Base-by-base conservation (phyloP, 2,113 vertebrate genomes). In the Notarius quadriscutis region DNA sequence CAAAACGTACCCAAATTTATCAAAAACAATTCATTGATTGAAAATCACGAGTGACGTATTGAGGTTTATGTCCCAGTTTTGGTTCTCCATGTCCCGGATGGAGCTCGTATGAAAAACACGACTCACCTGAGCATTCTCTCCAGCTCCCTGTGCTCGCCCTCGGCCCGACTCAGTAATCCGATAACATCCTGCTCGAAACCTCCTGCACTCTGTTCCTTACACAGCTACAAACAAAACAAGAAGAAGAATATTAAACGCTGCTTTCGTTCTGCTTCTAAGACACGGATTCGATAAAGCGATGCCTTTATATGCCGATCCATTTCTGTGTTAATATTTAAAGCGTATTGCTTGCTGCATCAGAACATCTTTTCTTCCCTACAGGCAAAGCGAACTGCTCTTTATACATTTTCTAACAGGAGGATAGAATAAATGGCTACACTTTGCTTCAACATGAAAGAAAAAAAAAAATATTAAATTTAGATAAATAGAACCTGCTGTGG, bases 141-240 rank as follows among this genome's bases (percentile, higher is more conserved):
- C 81, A 96, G 94, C 88, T 97, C 96, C 89, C 94, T 92, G 86
- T 95, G 95, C 85, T 97, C 96, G 83, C 94, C 93, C 87, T 95
- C 95, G 90, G 95, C 94, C 88, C 96, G 96, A 92, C 94, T 96
- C 92, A 97, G 93, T 92, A 96, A 94, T 91, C 93, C 93, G 89
- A 96, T 92, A 88, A 96, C 96, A 86, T 95, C 95, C 93, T 95
- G 96, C 91, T 96, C 96, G 93, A 96, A 96, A 65, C 95, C 92
- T 91, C 96, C 96, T 83, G 95, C 94, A 89, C 95, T 95, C 71
- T 96, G 92, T 89, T 96, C 96, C 91, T 97, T 96, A 87, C 96
- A 95, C 93, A 97, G 96, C 97, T 97, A n/a, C 12, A 67, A n/a
- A 72, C 20, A 90, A 83, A 77, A 72, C 58, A 8, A 69, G 65